These are phyloP conservation scores for Penaeus japonicus DNA, from an alignment of 1,140 invertebrate genomes.

Conservation along the genomic window DNA sequence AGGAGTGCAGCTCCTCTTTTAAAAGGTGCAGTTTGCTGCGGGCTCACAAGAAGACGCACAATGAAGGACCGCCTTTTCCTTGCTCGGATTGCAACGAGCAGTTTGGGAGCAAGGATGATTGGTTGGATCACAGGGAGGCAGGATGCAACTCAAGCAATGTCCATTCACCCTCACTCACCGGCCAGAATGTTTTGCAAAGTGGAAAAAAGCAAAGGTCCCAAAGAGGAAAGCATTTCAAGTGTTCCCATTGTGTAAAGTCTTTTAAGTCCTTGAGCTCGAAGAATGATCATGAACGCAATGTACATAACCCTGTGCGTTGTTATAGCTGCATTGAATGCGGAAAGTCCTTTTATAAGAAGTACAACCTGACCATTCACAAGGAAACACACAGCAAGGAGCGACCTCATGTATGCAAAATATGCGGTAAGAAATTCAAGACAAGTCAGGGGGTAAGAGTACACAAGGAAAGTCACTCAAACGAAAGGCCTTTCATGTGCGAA, in stretches of 20 bases:
- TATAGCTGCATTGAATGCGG: constrained; percentile 14
- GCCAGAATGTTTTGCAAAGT: neutral
- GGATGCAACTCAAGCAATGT: neutral
- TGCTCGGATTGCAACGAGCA: neutral
- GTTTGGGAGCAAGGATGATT: constrained; percentile 16
- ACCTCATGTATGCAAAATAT: constrained; percentile 8
- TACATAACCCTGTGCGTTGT: neutral
- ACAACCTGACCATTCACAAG: constrained; percentile 2
- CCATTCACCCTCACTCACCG: neutral
- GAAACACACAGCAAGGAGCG: neutral
- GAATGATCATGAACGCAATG: constrained; percentile 18
- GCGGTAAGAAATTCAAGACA: constrained; percentile 7
- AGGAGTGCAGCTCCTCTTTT: neutral
- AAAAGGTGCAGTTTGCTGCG: neutral
- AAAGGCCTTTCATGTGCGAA: constrained; percentile 13
- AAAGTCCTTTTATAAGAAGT: constrained; percentile 22
- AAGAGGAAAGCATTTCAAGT: neutral
- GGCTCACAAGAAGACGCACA: neutral
- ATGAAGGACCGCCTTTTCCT: neutral
- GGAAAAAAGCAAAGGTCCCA: neutral
- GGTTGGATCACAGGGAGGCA: constrained; percentile 11
- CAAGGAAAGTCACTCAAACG: constrained; percentile 13
- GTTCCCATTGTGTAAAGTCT: neutral
- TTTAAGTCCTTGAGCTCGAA: neutral
- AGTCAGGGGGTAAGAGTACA: neutral